Evolutionary conservation across 2,113 vertebrate species (phyloP).

Genomic region (Nesospiza acunhae): DNA sequence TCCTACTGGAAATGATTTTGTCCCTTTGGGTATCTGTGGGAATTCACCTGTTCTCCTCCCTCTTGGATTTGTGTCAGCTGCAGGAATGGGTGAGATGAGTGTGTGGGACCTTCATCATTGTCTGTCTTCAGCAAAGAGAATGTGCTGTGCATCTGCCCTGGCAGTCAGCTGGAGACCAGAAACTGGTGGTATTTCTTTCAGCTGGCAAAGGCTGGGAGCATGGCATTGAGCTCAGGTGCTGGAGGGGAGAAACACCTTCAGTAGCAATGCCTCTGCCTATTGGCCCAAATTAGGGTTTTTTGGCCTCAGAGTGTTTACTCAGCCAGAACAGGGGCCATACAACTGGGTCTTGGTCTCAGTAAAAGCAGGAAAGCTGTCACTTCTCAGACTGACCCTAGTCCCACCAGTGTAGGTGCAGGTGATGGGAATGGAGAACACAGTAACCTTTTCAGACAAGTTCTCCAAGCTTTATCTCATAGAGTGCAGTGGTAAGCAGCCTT

Average conservation of each 20-base stretch:
- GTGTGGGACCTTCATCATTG: neutral
- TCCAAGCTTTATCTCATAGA: neutral
- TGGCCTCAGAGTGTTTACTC: neutral
- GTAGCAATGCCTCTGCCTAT: neutral
- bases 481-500: neutral
- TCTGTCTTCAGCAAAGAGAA: neutral
- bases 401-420: neutral
- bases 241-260: neutral
- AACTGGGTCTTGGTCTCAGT: rapidly evolving
- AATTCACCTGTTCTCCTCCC: neutral
- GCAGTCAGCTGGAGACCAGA: neutral
- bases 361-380: neutral
- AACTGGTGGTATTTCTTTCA: neutral
- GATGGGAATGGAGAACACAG: neutral
- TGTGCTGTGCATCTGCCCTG: neutral
- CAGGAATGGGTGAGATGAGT: neutral
- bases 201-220: neutral
- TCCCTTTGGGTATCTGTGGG: neutral
- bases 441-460: neutral
- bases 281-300: neutral
- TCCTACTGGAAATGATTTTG: neutral
- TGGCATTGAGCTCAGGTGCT: neutral
- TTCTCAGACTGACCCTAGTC: neutral
- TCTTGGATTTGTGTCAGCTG: neutral
- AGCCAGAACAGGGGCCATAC: neutral